Conservation (phyloP, 2,888 invertebrate species). For the Microdon myrmicae region DNA sequence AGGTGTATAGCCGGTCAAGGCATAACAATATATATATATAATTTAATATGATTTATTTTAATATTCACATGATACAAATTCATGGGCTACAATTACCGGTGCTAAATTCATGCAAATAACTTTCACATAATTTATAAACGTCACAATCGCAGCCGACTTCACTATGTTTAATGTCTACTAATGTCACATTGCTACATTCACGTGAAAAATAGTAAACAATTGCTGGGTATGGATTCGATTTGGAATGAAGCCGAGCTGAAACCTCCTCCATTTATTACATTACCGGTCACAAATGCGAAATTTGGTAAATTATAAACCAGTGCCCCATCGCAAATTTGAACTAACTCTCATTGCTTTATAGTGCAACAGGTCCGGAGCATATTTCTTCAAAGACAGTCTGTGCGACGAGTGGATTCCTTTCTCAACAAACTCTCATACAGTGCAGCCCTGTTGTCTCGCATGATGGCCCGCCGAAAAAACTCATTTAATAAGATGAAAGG, state of each 20-base stretch:
- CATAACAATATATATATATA: no score
- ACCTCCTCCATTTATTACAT: conserved; percentile 60
- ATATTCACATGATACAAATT: no score
- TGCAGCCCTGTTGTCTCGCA: conserved; percentile 61
- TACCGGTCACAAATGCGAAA: conserved; percentile 52
- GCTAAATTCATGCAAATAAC: no score
- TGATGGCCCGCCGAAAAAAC: conserved; percentile 63
- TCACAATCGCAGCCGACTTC: no score
- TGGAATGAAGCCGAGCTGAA: conserved; percentile 63
- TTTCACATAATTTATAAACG: no score
- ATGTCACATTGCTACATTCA: no score
- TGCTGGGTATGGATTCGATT: conserved; percentile 55
- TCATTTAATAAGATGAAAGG: conserved; percentile 62
- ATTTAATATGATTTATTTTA: no score
- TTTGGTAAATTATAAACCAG: conserved; percentile 55
- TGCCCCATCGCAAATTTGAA: not conserved
- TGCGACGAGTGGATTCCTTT: conserved; percentile 1
- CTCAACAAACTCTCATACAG: conserved; percentile 56
- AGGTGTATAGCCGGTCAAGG: no score
- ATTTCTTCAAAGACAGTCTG: conserved; percentile 52
- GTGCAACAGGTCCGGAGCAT: conserved; percentile 55
- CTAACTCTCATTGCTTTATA: conserved; percentile 20
- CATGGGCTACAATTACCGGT: no score
- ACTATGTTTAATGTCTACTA: no score
- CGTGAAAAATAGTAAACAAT: no score